phyloP scores from a whole-genome alignment of 2,113 vertebrate genomes.

The Fregata magnificens region DNA sequence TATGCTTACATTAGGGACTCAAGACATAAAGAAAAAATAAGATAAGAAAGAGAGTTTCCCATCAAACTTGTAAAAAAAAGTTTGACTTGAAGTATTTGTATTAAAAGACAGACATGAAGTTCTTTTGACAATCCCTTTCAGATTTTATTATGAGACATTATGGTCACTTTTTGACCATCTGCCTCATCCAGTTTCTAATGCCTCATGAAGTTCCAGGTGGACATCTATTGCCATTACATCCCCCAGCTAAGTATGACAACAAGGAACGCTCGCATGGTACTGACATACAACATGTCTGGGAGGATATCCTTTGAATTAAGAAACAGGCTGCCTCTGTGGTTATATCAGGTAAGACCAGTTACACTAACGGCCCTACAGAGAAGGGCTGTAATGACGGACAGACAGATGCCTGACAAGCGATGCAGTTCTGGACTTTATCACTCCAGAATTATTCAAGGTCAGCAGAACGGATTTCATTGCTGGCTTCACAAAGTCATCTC shows the following conservation, averaged over 20 bases:
- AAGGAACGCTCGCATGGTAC: accelerated
- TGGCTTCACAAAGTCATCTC: neutral
- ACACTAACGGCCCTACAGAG: accelerated
- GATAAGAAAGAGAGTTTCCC: neutral
- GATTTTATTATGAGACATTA: neutral
- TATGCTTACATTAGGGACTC: neutral
- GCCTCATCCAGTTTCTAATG: neutral
- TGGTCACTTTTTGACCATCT: neutral
- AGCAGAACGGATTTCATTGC: neutral
- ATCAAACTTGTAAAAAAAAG: neutral
- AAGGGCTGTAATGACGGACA: neutral
- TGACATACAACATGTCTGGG: neutral
- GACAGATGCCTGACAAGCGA: neutral
- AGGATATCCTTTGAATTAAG: accelerated
- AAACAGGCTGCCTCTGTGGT: neutral
- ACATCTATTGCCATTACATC: accelerated
- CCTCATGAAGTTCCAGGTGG: neutral
- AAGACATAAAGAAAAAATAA: neutral
- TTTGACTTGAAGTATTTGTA: neutral
- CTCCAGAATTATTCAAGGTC: neutral
- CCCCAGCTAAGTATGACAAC: accelerated
- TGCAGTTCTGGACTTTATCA: neutral
- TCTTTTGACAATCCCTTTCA: neutral
- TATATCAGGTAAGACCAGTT: accelerated
- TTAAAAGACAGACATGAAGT: neutral